Conservation (phyloP, 92 coral and sea anemone species). For the Palythoa grandiflora region DNA sequence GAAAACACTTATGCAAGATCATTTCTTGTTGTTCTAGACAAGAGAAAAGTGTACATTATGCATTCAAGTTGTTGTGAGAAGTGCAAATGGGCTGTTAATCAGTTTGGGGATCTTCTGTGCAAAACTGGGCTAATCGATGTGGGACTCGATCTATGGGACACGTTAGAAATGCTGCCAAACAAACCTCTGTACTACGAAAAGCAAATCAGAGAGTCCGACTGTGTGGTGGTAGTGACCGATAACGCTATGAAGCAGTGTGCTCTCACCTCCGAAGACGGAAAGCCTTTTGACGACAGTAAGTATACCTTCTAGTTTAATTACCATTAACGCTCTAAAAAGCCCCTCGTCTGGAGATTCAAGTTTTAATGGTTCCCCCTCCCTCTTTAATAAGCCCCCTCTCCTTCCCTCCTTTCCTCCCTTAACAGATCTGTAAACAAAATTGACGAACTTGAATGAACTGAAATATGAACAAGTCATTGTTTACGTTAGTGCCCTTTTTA, state of each 20-base stretch:
- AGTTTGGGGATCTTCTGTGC: constrained; percentile 62
- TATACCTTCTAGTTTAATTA: background rate
- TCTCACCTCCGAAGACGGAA: background rate
- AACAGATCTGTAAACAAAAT: too few species aligned
- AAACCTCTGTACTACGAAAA: constrained; percentile 78
- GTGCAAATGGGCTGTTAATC: constrained; percentile 6
- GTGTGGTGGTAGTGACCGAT: constrained; percentile 72
- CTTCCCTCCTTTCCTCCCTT: too few species aligned
- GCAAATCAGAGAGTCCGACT: constrained; percentile 65
- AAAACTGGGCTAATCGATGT: constrained; percentile 74
- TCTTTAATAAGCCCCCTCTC: too few species aligned
- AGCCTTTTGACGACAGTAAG: constrained; percentile 15
- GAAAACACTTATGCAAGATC: too few species aligned
- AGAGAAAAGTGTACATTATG: background rate
- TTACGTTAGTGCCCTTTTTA: too few species aligned
- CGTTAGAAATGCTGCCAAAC: constrained; percentile 65
- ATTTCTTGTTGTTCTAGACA: background rate
- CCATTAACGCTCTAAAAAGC: too few species aligned
- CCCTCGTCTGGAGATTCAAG: too few species aligned
- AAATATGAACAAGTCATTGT: too few species aligned
- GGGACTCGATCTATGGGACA: constrained; percentile 68
- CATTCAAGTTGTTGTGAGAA: constrained; percentile 16
- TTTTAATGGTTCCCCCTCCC: too few species aligned
- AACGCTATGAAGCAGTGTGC: background rate
- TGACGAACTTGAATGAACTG: too few species aligned